Evolutionary conservation across 2,888 invertebrate species (phyloP), one percentile per base, ranked within the genome.

Genomic region (Hololepta plana): DNA sequence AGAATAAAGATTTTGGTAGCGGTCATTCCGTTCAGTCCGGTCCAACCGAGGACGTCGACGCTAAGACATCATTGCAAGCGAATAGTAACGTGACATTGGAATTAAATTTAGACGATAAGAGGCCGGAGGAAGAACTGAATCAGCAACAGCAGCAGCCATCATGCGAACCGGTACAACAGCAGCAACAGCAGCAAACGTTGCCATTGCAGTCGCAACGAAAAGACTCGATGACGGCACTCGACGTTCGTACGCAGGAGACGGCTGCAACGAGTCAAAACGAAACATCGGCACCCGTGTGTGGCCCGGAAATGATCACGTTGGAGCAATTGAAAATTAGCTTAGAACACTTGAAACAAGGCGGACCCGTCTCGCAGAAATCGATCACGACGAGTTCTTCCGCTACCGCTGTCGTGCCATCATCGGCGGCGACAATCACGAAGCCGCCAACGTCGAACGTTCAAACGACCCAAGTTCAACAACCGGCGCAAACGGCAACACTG

Each of bases 291-390:
- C 20, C 36, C 23, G 35, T 39, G 2, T 42, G 62, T 27, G 58
- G 58, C 2, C 57, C 57, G 1, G 59, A 59, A 38, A 49, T 53
- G 34, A 62, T 61, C 31, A 64, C 64, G 1, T 42, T 65, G 19
- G 64, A 64, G 33, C 64, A 64, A 35, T 42, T 65, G 3, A 64
- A 65, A 44, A 65, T 64, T 29, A 64, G 62, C 29, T 43, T 65
- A 17, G 64, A 65, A 35, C 64, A 64, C 34, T 55, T 65, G 28
- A 64, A 64, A 23, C 35, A 39, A 23, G 35, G 36, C 10, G 38
- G 36, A 2, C 37, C 35, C 9, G 35, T 35, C 3, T 31, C 31
- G 2, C 24, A 33, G 10, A 35, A 35, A 17, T n/a, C n/a, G n/a
- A n/a, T n/a, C n/a, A n/a, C n/a, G n/a, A n/a, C n/a, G n/a, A n/a